These are phyloP conservation scores for Lathamus discolor DNA, from an alignment of 2,113 vertebrate genomes.

Conservation along the genomic window DNA sequence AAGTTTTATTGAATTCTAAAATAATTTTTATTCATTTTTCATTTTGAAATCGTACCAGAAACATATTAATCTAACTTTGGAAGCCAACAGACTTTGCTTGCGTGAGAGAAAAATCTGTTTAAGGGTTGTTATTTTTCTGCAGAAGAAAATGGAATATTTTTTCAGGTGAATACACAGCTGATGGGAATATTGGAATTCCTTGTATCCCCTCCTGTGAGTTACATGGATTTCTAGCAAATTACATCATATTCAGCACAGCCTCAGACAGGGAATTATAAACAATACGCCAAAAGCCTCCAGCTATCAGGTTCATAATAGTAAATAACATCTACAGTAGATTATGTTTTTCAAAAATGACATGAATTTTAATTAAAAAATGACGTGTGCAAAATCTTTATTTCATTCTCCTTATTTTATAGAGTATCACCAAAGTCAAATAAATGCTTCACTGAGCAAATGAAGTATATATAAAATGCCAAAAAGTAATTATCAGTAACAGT, in stretches of 20 bases:
- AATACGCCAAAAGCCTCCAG: not conserved
- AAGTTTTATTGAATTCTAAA: not conserved
- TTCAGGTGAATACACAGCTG: conserved; percentile 11
- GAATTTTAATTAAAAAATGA: not conserved
- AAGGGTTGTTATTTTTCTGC: conserved; percentile 5
- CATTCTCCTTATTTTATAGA: not conserved
- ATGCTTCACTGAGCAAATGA: not conserved
- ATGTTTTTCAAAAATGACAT: not conserved
- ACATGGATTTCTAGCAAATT: not conserved
- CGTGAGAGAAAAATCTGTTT: not conserved
- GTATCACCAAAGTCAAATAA: not conserved
- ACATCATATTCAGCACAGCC: not conserved
- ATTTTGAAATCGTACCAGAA: conserved; percentile 14
- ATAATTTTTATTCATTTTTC: not conserved
- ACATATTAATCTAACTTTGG: not conserved
- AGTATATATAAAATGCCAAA: not conserved
- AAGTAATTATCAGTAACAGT: not conserved
- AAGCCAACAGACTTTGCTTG: not conserved
- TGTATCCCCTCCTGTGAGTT: not conserved
- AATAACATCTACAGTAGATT: not conserved
- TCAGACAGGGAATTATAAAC: conserved; percentile 5
- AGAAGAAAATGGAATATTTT: conserved; percentile 25
- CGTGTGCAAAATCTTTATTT: not conserved
- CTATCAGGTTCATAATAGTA: not conserved
- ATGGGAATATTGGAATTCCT: conserved; percentile 43